Percentiles rank a stretch among this genome's conserved stretches.
Evolutionary conservation across 2,797 vertebrate species (phyloP).

Genomic region (Xiphorhynchus erythropygius): DNA sequence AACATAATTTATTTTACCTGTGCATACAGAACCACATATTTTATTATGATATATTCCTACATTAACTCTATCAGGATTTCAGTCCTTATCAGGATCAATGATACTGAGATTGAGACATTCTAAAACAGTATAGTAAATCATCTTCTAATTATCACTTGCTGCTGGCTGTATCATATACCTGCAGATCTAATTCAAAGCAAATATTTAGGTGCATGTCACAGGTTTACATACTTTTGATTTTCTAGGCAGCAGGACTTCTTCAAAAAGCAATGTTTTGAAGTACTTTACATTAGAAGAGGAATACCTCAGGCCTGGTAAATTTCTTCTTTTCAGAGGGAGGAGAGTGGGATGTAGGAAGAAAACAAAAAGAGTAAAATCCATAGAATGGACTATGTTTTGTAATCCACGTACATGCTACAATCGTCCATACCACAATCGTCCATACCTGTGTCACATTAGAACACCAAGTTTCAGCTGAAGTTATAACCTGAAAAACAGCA

Average conservation of each 20-base stretch:
- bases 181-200: not conserved
- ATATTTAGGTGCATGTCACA: not conserved
- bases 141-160: not conserved
- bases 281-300: not conserved
- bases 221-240: not conserved
- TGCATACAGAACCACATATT: not conserved
- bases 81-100: not conserved
- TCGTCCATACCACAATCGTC: not conserved
- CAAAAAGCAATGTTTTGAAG: not conserved
- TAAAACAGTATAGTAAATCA: not conserved
- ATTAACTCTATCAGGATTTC: not conserved
- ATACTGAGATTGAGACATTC: not conserved
- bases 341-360: not conserved
- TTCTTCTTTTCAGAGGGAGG: not conserved
- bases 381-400: not conserved
- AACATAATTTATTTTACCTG: not conserved
- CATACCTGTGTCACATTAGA: not conserved
- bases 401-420: not conserved
- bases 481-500: not conserved
- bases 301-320: not conserved
- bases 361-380: not conserved
- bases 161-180: not conserved
- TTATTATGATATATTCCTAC: not conserved
- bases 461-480: not conserved
- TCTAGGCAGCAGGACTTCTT: not conserved